Conservation (phyloP, 2,888 invertebrate genomes). For the Calameuta pallipes region DNA sequence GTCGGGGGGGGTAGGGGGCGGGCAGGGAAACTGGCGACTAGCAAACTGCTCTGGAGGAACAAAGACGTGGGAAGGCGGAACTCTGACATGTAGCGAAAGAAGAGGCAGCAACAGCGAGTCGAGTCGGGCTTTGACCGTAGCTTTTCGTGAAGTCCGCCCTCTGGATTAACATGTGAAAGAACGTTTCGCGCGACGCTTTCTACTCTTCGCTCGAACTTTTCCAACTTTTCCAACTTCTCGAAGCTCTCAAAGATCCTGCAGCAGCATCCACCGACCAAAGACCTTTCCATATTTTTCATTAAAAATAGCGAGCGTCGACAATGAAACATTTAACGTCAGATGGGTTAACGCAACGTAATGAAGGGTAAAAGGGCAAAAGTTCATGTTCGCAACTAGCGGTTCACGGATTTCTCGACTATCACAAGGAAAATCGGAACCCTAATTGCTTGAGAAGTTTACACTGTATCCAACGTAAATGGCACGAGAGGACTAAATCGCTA, state of each 20-base stretch:
- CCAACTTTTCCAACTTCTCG: constrained; percentile 19
- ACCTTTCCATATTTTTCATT: neutral
- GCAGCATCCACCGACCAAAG: neutral
- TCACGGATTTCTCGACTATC: too few relatives aligned
- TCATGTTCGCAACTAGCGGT: too few relatives aligned
- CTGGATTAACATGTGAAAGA: constrained; percentile 65
- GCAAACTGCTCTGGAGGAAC: constrained; percentile 12
- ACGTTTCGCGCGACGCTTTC: constrained; percentile 58
- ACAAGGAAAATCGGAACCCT: too few relatives aligned
- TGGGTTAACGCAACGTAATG: too few relatives aligned
- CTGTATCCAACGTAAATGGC: too few relatives aligned
- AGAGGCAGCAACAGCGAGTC: neutral
- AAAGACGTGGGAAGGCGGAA: constrained; percentile 14
- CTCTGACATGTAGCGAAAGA: neutral
- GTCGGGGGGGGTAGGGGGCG: too few relatives aligned
- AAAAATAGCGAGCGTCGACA: constrained; percentile 5
- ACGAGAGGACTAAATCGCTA: too few relatives aligned
- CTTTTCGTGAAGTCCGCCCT: constrained; percentile 60
- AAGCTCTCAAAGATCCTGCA: neutral
- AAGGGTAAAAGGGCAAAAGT: too few relatives aligned
- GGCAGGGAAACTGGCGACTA: constrained; percentile 2
- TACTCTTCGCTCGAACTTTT: constrained; percentile 32
- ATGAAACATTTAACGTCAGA: neutral
- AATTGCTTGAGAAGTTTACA: too few relatives aligned
- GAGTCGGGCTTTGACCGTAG: constrained; percentile 59